A percentile compares a stretch with the other conserved stretches of the same genome.
Evolutionary conservation across 2,888 invertebrate species (phyloP).

Genomic region (Andricus quercusramuli): DNA sequence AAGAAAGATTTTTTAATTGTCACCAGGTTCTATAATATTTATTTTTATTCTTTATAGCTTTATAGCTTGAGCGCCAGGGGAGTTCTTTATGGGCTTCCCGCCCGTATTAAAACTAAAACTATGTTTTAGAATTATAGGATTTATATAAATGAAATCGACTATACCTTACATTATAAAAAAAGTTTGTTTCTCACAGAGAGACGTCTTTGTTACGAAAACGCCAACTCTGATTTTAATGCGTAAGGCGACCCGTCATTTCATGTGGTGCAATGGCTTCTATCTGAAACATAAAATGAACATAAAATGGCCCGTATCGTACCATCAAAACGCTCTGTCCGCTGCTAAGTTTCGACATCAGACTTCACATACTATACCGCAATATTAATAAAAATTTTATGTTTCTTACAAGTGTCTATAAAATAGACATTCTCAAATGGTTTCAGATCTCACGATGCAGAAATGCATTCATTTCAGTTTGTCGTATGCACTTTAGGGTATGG

Average conservation of each 20-base stretch:
- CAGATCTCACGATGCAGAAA: background rate
- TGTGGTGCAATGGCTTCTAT: background rate
- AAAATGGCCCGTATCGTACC: background rate
- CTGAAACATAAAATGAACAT: background rate
- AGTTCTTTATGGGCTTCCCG: no score
- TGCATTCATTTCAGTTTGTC: background rate
- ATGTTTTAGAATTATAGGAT: no score
- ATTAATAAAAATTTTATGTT: slow-evolving; percentile 3
- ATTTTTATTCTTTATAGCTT: no score
- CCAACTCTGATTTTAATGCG: background rate
- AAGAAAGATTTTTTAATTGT: no score
- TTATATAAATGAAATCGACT: no score
- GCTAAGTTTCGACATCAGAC: background rate
- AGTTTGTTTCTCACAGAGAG: background rate
- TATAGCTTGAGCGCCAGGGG: no score
- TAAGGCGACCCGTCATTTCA: background rate
- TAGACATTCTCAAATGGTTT: background rate
- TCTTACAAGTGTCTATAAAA: background rate
- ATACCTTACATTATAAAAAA: no score
- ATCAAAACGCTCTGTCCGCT: background rate
- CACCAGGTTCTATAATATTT: no score
- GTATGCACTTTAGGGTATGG: background rate
- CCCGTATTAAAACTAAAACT: no score
- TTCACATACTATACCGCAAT: background rate
- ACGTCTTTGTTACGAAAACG: background rate